A percentile compares a stretch with the other conserved stretches of the same genome.
phyloP scores from a whole-genome alignment of 2,113 vertebrate species.

The Alethe diademata region DNA sequence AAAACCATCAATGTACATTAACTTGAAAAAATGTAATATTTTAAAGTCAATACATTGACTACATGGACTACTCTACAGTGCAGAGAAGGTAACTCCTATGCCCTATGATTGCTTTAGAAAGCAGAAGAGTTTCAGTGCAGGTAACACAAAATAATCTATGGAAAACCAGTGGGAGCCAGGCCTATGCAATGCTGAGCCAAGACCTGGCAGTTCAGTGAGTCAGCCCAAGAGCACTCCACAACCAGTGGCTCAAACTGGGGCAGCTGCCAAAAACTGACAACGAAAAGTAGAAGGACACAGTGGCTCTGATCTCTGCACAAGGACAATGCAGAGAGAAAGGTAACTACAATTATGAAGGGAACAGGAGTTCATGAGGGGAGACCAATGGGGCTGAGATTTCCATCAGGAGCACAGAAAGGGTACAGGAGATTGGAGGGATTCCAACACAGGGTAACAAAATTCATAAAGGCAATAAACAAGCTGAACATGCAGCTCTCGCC shows the following conservation, averaged over 20 bases:
- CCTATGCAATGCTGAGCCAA: rapidly evolving
- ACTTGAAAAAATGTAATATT: neutral
- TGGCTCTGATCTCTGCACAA: neutral
- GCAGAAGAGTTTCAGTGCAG: neutral
- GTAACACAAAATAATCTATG: neutral
- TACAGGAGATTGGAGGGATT: neutral
- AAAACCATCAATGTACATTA: neutral
- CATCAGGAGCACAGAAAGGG: neutral
- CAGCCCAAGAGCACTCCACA: neutral
- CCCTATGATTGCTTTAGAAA: neutral
- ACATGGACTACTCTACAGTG: neutral
- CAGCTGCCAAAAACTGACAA: neutral
- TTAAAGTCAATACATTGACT: neutral
- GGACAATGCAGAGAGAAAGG: neutral
- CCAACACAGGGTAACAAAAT: neutral
- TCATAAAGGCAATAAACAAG: neutral
- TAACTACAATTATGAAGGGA: neutral
- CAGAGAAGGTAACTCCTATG: neutral
- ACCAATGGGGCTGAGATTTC: neutral
- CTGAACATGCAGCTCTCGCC: neutral
- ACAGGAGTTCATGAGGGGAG: neutral
- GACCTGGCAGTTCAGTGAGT: neutral
- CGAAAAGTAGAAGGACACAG: neutral
- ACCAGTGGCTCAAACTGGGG: neutral
- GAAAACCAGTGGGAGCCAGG: neutral